Conservation (phyloP, 2,797 vertebrate genomes). For the Cossypha heuglini region DNA sequence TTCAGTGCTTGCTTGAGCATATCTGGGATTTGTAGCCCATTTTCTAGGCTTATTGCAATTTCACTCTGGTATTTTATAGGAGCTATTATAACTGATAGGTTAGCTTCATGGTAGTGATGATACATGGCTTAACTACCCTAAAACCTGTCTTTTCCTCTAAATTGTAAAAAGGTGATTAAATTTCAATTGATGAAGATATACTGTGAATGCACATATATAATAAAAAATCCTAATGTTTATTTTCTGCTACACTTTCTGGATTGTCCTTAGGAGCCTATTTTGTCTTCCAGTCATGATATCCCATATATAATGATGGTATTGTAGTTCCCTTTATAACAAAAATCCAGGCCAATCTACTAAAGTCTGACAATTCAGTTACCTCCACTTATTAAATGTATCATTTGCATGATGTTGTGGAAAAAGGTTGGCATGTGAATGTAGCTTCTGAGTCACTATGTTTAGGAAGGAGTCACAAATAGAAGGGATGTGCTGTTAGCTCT, state of each 20-base stretch:
- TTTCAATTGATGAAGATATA: conserved; percentile 70
- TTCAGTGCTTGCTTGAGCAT: conserved; percentile 84
- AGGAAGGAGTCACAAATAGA: not conserved
- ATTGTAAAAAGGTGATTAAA: conserved; percentile 77
- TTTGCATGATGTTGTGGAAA: not conserved
- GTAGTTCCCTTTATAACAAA: not conserved
- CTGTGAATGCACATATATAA: conserved; percentile 50
- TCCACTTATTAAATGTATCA: not conserved
- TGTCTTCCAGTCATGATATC: not conserved
- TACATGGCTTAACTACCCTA: conserved; percentile 76
- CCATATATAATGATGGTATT: not conserved
- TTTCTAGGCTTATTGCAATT: conserved; percentile 88
- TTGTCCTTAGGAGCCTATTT: conserved; percentile 21
- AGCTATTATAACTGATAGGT: conserved; percentile 88
- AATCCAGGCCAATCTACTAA: not conserved
- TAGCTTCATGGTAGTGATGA: conserved; percentile 84
- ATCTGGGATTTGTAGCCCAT: conserved; percentile 89
- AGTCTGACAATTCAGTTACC: not conserved
- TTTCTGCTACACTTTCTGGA: conserved; percentile 16
- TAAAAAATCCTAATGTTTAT: conserved; percentile 46
- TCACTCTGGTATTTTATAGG: conserved; percentile 87
- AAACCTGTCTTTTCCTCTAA: conserved; percentile 65
- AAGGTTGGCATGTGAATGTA: not conserved
- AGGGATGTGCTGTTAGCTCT: not conserved
- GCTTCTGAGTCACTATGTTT: not conserved